Evolutionary conservation across 2,113 vertebrate species (phyloP).

Genomic region (Heloderma charlesbogerti): DNA sequence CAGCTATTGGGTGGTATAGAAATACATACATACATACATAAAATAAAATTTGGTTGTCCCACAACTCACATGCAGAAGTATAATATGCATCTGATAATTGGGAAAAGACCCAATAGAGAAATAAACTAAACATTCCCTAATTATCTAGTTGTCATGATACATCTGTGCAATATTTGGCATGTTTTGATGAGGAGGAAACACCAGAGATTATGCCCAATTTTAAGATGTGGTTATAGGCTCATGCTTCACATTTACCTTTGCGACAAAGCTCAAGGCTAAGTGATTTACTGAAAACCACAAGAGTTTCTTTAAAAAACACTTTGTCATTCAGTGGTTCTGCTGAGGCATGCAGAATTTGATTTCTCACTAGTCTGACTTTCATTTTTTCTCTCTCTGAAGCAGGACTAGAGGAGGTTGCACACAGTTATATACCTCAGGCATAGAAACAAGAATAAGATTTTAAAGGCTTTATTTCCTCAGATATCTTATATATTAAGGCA

Average conservation of each 20-base stretch:
- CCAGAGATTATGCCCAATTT: background rate
- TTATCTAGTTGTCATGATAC: background rate
- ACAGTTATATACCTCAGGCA: background rate
- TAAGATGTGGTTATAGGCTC: background rate
- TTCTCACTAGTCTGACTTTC: background rate
- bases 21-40: no score
- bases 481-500: background rate
- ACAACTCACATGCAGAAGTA: background rate
- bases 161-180: background rate
- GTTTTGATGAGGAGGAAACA: background rate
- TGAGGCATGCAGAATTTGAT: background rate
- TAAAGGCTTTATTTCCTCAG: background rate
- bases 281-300: background rate
- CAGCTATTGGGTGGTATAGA: no score
- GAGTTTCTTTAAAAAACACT: background rate
- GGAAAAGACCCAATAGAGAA: background rate
- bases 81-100: background rate
- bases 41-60: no score
- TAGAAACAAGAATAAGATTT: background rate
- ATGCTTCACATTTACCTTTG: background rate
- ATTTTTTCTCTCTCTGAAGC: background rate
- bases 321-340: background rate
- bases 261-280: background rate
- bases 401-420: background rate
- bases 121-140: background rate